These are phyloP conservation scores for Lacerta agilis DNA, from an alignment of 2,797 vertebrate species.

Conservation along the genomic window DNA sequence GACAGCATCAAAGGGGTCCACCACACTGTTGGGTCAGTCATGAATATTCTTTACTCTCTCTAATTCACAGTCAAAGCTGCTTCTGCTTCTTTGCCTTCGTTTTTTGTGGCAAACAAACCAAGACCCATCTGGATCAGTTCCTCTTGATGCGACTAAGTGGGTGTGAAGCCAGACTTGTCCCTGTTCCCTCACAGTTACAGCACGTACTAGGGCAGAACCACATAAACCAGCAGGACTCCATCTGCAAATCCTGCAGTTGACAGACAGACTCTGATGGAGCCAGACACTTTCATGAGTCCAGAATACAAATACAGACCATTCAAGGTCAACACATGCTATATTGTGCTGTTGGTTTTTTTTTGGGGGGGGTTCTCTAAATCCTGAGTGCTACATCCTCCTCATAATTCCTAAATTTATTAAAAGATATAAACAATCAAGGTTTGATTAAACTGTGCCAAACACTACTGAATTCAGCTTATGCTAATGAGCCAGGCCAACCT, in stretches of 20 bases:
- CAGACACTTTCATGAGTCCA: neutral
- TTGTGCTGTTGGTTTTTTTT: no score
- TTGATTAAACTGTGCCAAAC: no score
- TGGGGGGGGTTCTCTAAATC: no score
- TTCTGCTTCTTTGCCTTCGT: neutral
- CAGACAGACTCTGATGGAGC: fast-evolving
- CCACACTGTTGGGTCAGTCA: no score
- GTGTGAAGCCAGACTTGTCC: slow-evolving; percentile 67
- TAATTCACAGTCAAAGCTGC: neutral
- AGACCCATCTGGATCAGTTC: slow-evolving; percentile 68
- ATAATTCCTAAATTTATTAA: no score
- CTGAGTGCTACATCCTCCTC: no score
- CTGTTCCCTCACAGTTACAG: slow-evolving; percentile 41
- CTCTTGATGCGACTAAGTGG: slow-evolving; percentile 45
- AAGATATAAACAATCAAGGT: no score
- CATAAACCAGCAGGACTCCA: slow-evolving; percentile 40
- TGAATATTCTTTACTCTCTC: neutral
- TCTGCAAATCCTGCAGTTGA: neutral
- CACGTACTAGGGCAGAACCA: slow-evolving; percentile 43
- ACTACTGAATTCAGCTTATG: no score
- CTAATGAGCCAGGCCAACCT: no score
- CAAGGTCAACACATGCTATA: neutral
- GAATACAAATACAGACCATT: neutral
- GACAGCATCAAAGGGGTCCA: no score
- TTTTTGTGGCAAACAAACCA: slow-evolving; percentile 16